Evolutionary conservation across 2,888 invertebrate species (phyloP), one percentile per base, ranked within the genome.

Genomic region (Heliconius hortense): DNA sequence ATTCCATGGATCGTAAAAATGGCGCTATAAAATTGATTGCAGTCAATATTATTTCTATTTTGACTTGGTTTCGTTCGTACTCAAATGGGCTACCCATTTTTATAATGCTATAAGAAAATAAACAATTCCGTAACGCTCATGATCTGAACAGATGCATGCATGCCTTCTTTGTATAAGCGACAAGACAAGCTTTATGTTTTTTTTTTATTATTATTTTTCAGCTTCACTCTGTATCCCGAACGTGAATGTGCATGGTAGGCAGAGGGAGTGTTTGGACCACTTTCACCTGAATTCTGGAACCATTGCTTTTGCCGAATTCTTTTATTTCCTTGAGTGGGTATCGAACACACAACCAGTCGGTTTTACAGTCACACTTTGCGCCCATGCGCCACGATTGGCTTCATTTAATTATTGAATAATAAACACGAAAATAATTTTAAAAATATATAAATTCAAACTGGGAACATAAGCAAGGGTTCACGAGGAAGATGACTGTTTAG

Each of bases 121-220:
- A 86, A 88, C 86, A 86, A 82, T 83, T 84, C 79, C 79, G 80
- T 80, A 82, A 80, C 77, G 80, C 80, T 78, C 81, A 78, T 80
- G 77, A 73, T 79, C 77, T 76, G 80, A 82, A 83, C 90, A 89
- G 84, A 88, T 89, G 89, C 82, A 84, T 77, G 79, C 73, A 87
- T 85, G 70, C 48, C 74, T 53, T 60, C 60, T 24, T 73, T 43
- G 80, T 81, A 82, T 79, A 81, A 74, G 43, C 79, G 75, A 28
- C 26, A 59, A 78, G 11, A 77, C 78, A 63, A 59, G 60, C 35
- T 62, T 70, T 63, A 73, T 43, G 56, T 70, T 73, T 1, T 56
- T 4, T 3, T n/a, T 11, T 4, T 10, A 56, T 13, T 59, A 13
- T 60, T 13, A 26, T 26, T 60, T 60, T 8, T 56, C 21, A 56